A percentile compares a stretch with the other conserved stretches of the same genome.
Conservation (phyloP, 2,888 invertebrate genomes). For the Limnephilus lunatus region DNA sequence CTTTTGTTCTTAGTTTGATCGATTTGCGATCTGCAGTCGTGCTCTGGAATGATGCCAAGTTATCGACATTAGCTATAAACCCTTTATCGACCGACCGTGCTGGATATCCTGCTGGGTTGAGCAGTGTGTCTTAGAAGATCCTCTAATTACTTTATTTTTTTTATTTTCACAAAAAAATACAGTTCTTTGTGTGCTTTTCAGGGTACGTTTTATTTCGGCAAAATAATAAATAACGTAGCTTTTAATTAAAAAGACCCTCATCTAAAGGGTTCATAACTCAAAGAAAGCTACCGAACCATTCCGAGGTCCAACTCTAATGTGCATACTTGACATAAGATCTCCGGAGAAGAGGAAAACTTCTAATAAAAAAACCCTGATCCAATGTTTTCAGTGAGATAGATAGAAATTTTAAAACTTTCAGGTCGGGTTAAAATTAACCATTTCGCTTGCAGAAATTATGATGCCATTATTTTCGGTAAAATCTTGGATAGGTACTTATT, state of each 20-base stretch:
- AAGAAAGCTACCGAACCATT: constrained; percentile 12
- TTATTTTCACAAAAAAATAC: neutral
- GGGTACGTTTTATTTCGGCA: constrained; percentile 6
- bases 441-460: neutral
- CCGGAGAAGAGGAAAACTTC: constrained; percentile 23
- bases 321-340: constrained; percentile 49
- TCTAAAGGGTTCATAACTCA: constrained; percentile 42
- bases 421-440: constrained; percentile 25
- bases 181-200: neutral
- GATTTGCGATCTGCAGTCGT: no score
- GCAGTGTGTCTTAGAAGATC: neutral
- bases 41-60: no score
- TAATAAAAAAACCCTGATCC: neutral
- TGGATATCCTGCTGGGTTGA: no score
- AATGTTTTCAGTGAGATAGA: no score
- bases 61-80: no score
- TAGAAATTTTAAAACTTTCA: no score
- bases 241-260: constrained; percentile 49
- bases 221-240: constrained; percentile 45
- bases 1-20: no score
- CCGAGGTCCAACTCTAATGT: constrained; percentile 19
- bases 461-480: neutral
- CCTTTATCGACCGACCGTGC: no score
- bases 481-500: neutral
- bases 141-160: neutral